Conservation (phyloP, 2,113 vertebrate species). For the Mixornis gularis region DNA sequence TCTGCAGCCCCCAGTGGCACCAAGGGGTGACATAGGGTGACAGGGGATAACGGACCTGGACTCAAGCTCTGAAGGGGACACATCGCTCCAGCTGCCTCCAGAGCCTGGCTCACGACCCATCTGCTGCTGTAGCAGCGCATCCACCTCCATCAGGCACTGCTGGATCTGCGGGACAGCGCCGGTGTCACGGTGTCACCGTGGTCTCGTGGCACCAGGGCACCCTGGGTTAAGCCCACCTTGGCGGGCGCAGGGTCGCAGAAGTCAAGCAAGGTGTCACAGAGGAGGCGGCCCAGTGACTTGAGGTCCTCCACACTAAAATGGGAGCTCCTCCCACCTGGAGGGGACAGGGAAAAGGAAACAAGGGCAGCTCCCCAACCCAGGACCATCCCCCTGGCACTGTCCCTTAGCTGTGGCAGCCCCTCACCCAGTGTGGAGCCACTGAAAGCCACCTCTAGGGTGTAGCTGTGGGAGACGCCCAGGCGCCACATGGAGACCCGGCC, state of each 20-base stretch:
- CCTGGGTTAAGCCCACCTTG: slow-evolving; percentile 73
- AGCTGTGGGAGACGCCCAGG: slow-evolving; percentile 89
- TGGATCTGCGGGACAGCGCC: slow-evolving; percentile 24
- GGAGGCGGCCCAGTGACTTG: slow-evolving; percentile 79
- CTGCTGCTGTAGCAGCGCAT: slow-evolving; percentile 58
- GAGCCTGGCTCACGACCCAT: slow-evolving; percentile 58
- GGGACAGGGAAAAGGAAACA: not conserved
- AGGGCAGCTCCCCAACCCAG: not conserved
- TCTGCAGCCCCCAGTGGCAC: not conserved
- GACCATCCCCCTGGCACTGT: accelerated
- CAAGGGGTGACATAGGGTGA: accelerated
- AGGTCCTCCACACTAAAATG: slow-evolving; percentile 86
- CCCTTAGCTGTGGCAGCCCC: accelerated
- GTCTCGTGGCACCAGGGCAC: accelerated
- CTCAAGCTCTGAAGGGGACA: slow-evolving; percentile 83
- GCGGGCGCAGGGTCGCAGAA: slow-evolving; percentile 84
- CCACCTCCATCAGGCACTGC: slow-evolving; percentile 72
- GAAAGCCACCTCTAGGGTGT: slow-evolving; percentile 90
- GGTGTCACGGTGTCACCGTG: accelerated
- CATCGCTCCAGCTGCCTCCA: slow-evolving; percentile 51
- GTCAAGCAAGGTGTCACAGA: slow-evolving; percentile 92
- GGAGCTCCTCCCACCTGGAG: slow-evolving; percentile 77
- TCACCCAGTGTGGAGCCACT: slow-evolving; percentile 87
- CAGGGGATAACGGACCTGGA: slow-evolving; percentile 71
- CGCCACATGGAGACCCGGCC: slow-evolving; percentile 89